Percentiles rank a stretch among this genome's conserved stretches.
Evolutionary conservation across 2,888 invertebrate genomes (phyloP).

Genomic region (Barypeithes pellucidus): DNA sequence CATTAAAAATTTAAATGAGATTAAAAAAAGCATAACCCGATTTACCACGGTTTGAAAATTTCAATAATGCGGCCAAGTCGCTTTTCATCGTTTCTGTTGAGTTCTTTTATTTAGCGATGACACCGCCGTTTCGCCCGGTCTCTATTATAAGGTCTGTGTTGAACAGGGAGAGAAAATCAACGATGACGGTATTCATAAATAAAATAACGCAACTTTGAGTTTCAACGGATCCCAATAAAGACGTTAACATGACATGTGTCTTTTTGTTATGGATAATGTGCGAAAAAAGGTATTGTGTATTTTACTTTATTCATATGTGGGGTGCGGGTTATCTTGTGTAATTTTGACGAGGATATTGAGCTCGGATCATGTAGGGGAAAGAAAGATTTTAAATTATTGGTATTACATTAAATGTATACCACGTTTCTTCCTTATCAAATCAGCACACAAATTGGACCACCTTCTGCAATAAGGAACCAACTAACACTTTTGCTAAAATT

Average conservation of each 20-base stretch:
- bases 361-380: not conserved
- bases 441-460: no score
- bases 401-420: no score
- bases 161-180: not conserved
- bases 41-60: constrained; percentile 48
- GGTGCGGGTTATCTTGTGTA: constrained; percentile 22
- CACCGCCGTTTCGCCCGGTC: not conserved
- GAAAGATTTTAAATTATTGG: no score
- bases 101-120: not conserved
- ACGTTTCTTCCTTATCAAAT: no score
- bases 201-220: constrained; percentile 7
- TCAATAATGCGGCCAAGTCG: constrained; percentile 33
- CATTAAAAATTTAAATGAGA: constrained; percentile 50
- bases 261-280: constrained; percentile 58
- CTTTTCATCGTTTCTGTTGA: constrained; percentile 16
- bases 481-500: no score
- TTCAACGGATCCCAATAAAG: constrained; percentile 54
- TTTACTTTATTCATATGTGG: constrained; percentile 28
- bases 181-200: no score
- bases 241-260: constrained; percentile 62
- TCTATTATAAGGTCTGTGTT: not conserved
- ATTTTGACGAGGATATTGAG: constrained; percentile 18
- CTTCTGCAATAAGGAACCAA: no score
- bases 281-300: constrained; percentile 55
- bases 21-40: constrained; percentile 38